Conservation (phyloP, 2,797 vertebrate genomes). For the Lacerta viridis region DNA sequence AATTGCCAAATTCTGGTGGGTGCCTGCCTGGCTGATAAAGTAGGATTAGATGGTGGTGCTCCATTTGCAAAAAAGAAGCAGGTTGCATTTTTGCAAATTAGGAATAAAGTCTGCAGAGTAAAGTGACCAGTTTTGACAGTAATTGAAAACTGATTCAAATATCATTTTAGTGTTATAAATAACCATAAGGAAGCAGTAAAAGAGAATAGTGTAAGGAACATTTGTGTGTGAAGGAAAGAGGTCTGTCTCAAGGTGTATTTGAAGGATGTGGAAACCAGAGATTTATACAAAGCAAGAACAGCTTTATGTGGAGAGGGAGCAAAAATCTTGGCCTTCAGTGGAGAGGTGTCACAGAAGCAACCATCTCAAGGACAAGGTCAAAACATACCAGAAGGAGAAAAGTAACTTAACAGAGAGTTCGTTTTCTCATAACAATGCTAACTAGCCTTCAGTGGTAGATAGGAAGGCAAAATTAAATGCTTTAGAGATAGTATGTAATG, state of each 20-base stretch:
- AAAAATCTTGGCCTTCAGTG: conserved; percentile 11
- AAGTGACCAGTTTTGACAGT: not conserved
- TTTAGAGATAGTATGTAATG: not conserved
- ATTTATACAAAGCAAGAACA: not conserved
- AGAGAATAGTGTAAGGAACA: not conserved
- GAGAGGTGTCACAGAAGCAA: not conserved
- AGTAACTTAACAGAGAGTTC: not conserved
- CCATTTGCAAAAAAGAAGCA: not conserved
- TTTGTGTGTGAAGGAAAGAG: not conserved
- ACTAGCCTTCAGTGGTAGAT: not conserved
- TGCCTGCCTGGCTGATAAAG: not conserved
- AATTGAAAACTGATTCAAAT: not conserved
- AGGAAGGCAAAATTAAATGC: not conserved
- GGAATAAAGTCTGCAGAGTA: not conserved
- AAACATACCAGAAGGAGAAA: not conserved
- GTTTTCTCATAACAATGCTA: conserved; percentile 3
- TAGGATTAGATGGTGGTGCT: not conserved
- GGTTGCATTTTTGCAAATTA: not conserved
- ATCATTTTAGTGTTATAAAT: not conserved
- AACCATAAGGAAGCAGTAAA: conserved; percentile 12
- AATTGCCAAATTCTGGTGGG: not conserved
- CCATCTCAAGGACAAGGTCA: not conserved
- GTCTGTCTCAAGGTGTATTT: not conserved
- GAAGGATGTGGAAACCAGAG: not conserved
- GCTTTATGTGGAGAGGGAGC: not conserved